phyloP scores from a whole-genome alignment of 1,140 invertebrate genomes.

The Drosophila aff. region DNA sequence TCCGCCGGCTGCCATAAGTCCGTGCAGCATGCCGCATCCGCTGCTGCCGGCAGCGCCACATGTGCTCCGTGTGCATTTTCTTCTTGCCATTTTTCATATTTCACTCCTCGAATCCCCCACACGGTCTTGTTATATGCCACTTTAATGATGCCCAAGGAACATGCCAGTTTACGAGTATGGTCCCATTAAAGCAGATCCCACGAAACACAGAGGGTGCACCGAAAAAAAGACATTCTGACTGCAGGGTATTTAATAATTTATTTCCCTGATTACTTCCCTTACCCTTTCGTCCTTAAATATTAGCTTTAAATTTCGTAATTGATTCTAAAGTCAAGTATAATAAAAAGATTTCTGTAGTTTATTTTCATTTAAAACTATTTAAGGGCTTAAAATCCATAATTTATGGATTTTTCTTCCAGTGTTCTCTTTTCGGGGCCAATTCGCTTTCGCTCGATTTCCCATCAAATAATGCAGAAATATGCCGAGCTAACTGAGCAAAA shows the following conservation, averaged over 20 bases:
- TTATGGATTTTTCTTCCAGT: neutral
- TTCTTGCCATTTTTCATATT: slow-evolving; percentile 68
- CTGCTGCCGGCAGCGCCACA: slow-evolving; percentile 44
- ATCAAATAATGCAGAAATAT: slow-evolving; percentile 78
- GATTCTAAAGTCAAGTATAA: no score
- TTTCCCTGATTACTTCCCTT: no score
- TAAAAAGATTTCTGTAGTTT: no score
- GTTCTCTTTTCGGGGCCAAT: slow-evolving; percentile 5
- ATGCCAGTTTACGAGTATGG: slow-evolving; percentile 33
- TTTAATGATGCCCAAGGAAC: slow-evolving; percentile 53
- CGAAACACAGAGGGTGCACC: slow-evolving; percentile 4
- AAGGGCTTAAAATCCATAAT: neutral
- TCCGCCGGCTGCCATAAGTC: slow-evolving; percentile 47
- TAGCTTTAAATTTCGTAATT: no score
- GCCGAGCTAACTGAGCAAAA: slow-evolving; percentile 29
- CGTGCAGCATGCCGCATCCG: slow-evolving; percentile 39
- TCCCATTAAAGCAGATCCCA: slow-evolving; percentile 44
- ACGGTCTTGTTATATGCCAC: slow-evolving; percentile 39
- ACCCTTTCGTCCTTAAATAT: no score
- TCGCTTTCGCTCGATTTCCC: slow-evolving; percentile 60
- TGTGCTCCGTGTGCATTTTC: slow-evolving; percentile 57
- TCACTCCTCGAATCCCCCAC: slow-evolving; percentile 13
- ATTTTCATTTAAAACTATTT: no score
- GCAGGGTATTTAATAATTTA: no score
- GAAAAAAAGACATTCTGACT: neutral